Percentiles rank a stretch among this genome's conserved stretches.
Evolutionary conservation across 2,113 vertebrate genomes (phyloP).

Genomic region (Raja brachyura): DNA sequence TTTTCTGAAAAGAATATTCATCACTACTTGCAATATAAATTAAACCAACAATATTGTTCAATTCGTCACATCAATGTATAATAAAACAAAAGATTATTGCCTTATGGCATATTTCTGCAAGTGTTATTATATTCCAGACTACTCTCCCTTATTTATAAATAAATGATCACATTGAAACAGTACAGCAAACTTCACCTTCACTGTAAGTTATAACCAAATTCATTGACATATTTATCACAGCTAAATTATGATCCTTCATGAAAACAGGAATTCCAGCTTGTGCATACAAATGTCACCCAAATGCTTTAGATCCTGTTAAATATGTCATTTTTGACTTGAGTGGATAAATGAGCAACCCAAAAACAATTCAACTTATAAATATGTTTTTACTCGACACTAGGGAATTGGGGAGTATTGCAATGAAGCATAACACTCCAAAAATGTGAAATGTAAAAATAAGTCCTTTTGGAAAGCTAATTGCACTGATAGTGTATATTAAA

Average conservation of each 20-base stretch:
- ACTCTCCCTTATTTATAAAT: conserved; percentile 16
- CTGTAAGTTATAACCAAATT: neutral
- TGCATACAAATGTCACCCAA: neutral
- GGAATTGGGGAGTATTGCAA: neutral
- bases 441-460: neutral
- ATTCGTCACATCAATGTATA: neutral
- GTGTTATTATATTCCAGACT: neutral
- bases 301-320: neutral
- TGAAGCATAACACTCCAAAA: neutral
- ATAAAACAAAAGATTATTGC: neutral
- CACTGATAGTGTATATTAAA: neutral
- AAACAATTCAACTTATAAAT: neutral
- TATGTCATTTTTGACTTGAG: neutral
- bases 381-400: neutral
- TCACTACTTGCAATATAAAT: neutral
- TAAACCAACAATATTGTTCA: neutral
- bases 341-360: neutral
- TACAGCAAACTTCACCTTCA: neutral
- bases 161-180: neutral
- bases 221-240: neutral
- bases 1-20: neutral
- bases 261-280: neutral
- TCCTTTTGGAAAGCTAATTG: neutral
- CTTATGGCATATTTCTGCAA: neutral
- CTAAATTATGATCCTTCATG: neutral